These are phyloP conservation scores for Allygus modestus DNA, from an alignment of 2,888 invertebrate genomes.

Conservation along the genomic window DNA sequence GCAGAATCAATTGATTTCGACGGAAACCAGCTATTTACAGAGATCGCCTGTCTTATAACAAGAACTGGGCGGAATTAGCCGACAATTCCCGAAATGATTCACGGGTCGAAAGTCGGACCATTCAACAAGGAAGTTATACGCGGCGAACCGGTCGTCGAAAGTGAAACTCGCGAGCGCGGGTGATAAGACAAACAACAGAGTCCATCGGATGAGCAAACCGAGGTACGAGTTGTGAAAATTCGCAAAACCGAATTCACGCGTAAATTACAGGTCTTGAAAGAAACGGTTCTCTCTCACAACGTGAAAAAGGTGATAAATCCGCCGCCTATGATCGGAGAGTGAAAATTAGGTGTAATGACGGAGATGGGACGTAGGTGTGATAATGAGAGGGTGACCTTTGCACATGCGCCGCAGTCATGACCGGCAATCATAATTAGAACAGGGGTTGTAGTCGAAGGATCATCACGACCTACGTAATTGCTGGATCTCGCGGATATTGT, in stretches of 20 bases:
- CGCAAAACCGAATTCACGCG: slow-evolving; percentile 16
- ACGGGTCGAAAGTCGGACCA: slow-evolving; percentile 7
- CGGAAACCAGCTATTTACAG: slow-evolving; percentile 7
- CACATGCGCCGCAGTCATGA: slow-evolving; percentile 19
- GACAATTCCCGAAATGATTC: slow-evolving; percentile 26
- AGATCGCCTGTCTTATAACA: slow-evolving; percentile 4
- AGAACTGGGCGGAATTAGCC: neutral
- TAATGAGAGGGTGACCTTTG: slow-evolving; percentile 55
- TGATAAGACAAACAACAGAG: too few relatives aligned
- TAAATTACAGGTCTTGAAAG: slow-evolving; percentile 30
- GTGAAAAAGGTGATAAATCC: slow-evolving; percentile 44
- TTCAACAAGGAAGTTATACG: neutral
- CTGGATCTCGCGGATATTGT: slow-evolving; percentile 10
- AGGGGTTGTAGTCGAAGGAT: too few relatives aligned
- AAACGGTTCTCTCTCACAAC: slow-evolving; percentile 24
- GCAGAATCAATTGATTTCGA: neutral
- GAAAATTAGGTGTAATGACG: slow-evolving; percentile 52
- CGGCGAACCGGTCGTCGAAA: slow-evolving; percentile 11
- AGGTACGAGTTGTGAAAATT: neutral
- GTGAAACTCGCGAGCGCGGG: slow-evolving; percentile 17
- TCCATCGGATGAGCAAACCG: neutral
- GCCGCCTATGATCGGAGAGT: slow-evolving; percentile 18
- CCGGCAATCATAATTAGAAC: slow-evolving; percentile 56
- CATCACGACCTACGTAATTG: slow-evolving; percentile 51
- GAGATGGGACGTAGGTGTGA: slow-evolving; percentile 48